Conservation (phyloP, 2,113 vertebrate genomes). For the Larimichthys polyactis region DNA sequence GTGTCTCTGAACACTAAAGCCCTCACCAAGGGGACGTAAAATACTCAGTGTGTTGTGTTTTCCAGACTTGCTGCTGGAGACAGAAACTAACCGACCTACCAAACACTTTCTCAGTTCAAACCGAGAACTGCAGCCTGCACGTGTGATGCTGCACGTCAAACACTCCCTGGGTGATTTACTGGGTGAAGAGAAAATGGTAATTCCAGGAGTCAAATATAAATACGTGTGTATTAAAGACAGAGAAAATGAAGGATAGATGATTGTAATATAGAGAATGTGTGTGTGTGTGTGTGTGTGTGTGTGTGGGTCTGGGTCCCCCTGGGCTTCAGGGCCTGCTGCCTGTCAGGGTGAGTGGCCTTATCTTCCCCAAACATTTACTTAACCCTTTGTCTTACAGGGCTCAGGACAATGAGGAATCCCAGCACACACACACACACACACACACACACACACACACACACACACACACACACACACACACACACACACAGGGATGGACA, state of each 20-base stretch:
- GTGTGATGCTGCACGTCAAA: neutral
- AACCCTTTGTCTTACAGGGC: slow-evolving; percentile 89
- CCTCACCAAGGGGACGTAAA: slow-evolving; percentile 61
- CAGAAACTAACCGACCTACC: slow-evolving; percentile 54
- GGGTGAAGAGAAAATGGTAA: slow-evolving; percentile 26
- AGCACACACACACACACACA: slow-evolving; percentile 38
- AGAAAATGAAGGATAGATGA: slow-evolving; percentile 23
- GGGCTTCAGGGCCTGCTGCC: slow-evolving; percentile 87
- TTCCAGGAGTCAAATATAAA: slow-evolving; percentile 23
- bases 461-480: slow-evolving; percentile 47
- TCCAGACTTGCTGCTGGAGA: slow-evolving; percentile 79
- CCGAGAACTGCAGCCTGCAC: neutral
- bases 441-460: slow-evolving; percentile 38
- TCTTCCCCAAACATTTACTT: slow-evolving; percentile 91
- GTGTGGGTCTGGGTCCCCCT: slow-evolving; percentile 67
- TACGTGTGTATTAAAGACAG: slow-evolving; percentile 33
- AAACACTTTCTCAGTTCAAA: slow-evolving; percentile 24
- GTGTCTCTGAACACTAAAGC: slow-evolving; percentile 60
- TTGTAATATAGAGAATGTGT: neutral
- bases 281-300: slow-evolving; percentile 19
- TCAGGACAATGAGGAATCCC: slow-evolving; percentile 85
- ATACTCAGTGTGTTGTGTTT: slow-evolving; percentile 72
- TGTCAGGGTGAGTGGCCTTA: slow-evolving; percentile 88
- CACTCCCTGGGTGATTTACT: slow-evolving; percentile 33
- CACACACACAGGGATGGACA: slow-evolving; percentile 13